Conservation (phyloP, 2,113 vertebrate genomes). For the Lipophrys pholis region DNA sequence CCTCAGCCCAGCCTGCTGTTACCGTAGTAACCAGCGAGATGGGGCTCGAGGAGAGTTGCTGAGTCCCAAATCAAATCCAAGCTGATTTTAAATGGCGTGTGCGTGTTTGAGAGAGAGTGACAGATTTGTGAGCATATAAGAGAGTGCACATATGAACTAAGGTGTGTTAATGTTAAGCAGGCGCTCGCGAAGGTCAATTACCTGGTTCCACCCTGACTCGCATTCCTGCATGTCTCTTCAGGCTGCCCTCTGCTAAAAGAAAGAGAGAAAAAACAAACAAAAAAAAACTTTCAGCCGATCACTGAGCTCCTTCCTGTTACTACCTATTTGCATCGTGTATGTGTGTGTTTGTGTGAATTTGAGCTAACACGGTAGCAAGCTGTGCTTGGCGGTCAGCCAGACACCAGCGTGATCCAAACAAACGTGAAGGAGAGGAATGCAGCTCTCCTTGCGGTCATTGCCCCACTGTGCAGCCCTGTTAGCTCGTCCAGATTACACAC, state of each 20-base stretch:
- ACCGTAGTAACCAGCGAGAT: slow-evolving; percentile 74
- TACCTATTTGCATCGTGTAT: slow-evolving; percentile 56
- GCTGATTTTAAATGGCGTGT: slow-evolving; percentile 25
- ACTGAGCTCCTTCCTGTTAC: slow-evolving; percentile 61
- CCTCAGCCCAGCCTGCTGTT: slow-evolving; percentile 67
- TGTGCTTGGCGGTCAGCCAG: slow-evolving; percentile 57
- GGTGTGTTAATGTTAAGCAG: slow-evolving; percentile 45
- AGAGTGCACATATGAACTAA: slow-evolving; percentile 34
- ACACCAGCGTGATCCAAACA: slow-evolving; percentile 62
- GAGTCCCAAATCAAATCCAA: slow-evolving; percentile 34
- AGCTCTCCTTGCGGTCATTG: slow-evolving; percentile 53
- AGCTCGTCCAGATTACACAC: slow-evolving; percentile 70
- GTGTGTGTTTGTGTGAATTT: slow-evolving; percentile 27
- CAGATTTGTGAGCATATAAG: slow-evolving; percentile 7
- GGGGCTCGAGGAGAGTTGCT: slow-evolving; percentile 45
- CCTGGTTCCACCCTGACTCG: slow-evolving; percentile 44
- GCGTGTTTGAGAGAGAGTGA: background rate
- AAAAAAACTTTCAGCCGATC: slow-evolving; percentile 39
- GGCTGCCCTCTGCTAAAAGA: background rate
- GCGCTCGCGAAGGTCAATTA: slow-evolving; percentile 53
- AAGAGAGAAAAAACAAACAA: background rate
- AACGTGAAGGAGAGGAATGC: slow-evolving; percentile 68
- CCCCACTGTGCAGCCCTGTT: slow-evolving; percentile 64
- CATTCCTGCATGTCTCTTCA: slow-evolving; percentile 36
- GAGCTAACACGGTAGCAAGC: slow-evolving; percentile 47